Percentiles rank a stretch among this genome's conserved stretches.
phyloP scores from a whole-genome alignment of 2,797 vertebrate genomes.

The Tadarida brasiliensis region DNA sequence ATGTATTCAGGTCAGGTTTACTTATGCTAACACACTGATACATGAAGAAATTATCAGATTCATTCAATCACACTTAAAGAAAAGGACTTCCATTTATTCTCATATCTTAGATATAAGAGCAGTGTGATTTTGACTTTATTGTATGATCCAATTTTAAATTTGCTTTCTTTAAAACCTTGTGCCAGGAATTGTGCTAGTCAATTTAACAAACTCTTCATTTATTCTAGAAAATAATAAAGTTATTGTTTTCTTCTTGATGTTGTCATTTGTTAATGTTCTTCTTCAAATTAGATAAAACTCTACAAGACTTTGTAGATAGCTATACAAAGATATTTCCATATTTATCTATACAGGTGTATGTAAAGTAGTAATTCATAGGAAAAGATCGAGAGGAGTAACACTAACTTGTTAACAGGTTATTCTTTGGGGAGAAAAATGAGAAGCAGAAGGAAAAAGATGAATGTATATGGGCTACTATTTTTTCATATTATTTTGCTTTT shows the following conservation, averaged over 20 bases:
- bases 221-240: neutral
- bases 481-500: neutral
- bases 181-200: neutral
- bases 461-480: neutral
- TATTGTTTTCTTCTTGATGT: neutral
- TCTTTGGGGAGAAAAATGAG: neutral
- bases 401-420: neutral
- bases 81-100: slow-evolving; percentile 35
- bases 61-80: slow-evolving; percentile 4
- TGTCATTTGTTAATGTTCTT: neutral
- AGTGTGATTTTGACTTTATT: neutral
- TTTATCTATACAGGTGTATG: neutral
- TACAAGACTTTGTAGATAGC: neutral
- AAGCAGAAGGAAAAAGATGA: neutral
- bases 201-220: neutral
- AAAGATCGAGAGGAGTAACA: neutral
- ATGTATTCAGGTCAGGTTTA: slow-evolving; percentile 57
- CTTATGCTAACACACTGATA: slow-evolving; percentile 31
- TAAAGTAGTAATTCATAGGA: neutral
- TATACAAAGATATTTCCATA: neutral
- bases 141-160: neutral
- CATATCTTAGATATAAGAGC: neutral
- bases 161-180: neutral
- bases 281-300: neutral
- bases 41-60: slow-evolving; percentile 14